phyloP scores from a whole-genome alignment of 1,140 invertebrate species.

The Ceratina japonica region DNA sequence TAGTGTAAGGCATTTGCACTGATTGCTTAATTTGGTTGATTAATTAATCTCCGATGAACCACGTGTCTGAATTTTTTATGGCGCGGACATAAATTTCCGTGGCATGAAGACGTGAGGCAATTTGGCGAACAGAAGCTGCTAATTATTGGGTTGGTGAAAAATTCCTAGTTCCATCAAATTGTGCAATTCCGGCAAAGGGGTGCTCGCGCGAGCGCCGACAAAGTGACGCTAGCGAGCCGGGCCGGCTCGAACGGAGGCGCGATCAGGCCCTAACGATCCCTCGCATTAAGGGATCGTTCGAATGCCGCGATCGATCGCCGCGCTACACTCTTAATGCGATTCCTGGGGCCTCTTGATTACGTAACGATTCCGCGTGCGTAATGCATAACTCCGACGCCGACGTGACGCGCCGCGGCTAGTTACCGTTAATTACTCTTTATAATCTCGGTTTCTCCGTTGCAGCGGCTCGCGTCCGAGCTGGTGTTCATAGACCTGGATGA shows the following conservation, averaged over 20 bases:
- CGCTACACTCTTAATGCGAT: conserved; percentile 52
- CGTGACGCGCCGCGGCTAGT: neutral
- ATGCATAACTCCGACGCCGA: conserved; percentile 41
- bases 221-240: conserved; percentile 10
- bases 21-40: no score
- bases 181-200: no score
- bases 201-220: no score
- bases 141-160: no score
- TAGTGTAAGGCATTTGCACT: no score
- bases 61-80: no score
- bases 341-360: conserved; percentile 47
- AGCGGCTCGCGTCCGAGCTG: conserved; percentile 81
- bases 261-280: conserved; percentile 65
- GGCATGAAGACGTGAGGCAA: no score
- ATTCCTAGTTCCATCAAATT: no score
- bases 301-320: conserved; percentile 53
- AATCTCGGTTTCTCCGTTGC: conserved; percentile 20
- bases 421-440: conserved; percentile 52
- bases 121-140: no score
- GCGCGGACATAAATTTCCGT: no score
- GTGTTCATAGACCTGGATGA: conserved; percentile 81
- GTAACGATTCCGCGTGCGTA: conserved; percentile 52
- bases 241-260: conserved; percentile 37
- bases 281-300: conserved; percentile 60
- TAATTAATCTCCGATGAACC: no score